Evolutionary conservation across 2,888 invertebrate species (phyloP), one percentile per base, ranked within the genome.

Genomic region (Dyspetes luteomarginatus): DNA sequence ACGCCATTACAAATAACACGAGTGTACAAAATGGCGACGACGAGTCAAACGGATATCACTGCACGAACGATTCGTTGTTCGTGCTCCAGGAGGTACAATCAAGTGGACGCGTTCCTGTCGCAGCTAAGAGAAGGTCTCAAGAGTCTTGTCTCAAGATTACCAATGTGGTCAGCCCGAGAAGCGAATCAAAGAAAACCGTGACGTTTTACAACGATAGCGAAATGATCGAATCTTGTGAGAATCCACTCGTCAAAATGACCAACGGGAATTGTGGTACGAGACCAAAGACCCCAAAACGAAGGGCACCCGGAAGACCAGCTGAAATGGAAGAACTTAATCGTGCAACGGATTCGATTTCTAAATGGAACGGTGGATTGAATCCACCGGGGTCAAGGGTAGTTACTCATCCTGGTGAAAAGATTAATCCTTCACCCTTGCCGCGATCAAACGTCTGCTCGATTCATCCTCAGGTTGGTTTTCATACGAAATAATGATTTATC

Each of bases 141-240:
- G 84, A 84, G 19, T 85, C 87, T 22, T 85, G 85, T 67, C 81
- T 86, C 24, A 87, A 85, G 52, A 82, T 74, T n/a, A 81, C 58
- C 48, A 78, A 74, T 52, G 81, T 81, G 15, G 48, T 52, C 2
- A 84, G 82, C 41, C 85, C 85, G 2, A 85, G 82, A 19, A 41
- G 64, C 15, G 85, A 86, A 41, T 76, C 83, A 22, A 89, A 85
- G 71, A 91, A 90, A 69, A 88, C 86, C 50, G 90, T 90, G 83
- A 88, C 89, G 79, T 90, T 90, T 76, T 82, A 86, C 78, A 85
- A 81, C 72, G 86, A 78, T 55, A 84, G 85, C 82, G 85, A 82
- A 67, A 83, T 85, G 74, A 80, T 85, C 83, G 58, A 85, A 50
- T 74, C 58, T 19, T 78, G 60, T 71, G 85, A 24, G 28, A 65